A percentile compares a stretch with the other conserved stretches of the same genome.
Conservation (phyloP, 2,113 vertebrate species). For the Manacus vitellinus region DNA sequence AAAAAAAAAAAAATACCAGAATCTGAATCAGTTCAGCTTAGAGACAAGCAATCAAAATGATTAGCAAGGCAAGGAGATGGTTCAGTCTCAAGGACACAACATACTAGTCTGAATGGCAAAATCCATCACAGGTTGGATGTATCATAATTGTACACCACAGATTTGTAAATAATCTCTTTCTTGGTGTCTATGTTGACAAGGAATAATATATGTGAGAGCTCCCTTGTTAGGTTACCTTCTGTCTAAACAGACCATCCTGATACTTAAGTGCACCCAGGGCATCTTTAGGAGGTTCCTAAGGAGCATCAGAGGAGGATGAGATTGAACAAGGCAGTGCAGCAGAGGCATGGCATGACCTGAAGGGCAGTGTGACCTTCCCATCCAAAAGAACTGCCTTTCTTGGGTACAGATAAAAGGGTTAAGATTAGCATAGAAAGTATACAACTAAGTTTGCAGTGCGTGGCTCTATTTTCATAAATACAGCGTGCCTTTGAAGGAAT, state of each 20-base stretch:
- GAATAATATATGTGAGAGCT: neutral
- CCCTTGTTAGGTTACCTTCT: constrained; percentile 15
- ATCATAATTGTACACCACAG: constrained; percentile 35
- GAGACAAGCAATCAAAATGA: constrained; percentile 1
- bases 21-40: neutral
- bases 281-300: neutral
- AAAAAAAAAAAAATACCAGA: neutral
- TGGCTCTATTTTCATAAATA: neutral
- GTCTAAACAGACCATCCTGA: neutral
- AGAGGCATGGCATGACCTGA: neutral
- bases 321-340: neutral
- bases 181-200: neutral
- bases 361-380: neutral
- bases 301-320: neutral
- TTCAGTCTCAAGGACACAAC: constrained; percentile 33
- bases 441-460: neutral
- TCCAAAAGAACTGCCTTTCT: neutral
- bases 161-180: constrained; percentile 55
- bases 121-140: constrained; percentile 27
- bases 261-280: neutral
- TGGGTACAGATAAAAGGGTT: neutral
- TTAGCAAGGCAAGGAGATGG: constrained; percentile 14
- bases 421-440: neutral
- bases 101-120: neutral
- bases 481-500: neutral